These are phyloP conservation scores for Lepeophtheirus salmonis DNA, from an alignment of 1,140 invertebrate genomes.

Conservation along the genomic window DNA sequence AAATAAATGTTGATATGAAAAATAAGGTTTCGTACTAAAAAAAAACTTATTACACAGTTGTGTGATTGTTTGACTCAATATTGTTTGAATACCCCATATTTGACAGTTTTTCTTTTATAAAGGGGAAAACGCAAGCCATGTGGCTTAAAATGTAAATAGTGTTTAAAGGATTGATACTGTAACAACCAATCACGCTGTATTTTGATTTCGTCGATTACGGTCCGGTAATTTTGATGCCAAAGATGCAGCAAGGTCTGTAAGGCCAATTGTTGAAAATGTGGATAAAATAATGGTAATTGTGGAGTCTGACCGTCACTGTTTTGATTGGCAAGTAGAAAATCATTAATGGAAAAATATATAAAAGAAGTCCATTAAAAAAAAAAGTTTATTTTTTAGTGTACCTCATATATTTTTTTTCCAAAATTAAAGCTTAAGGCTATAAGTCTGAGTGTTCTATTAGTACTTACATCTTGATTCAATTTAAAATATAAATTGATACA, in stretches of 20 bases:
- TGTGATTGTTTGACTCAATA: background rate
- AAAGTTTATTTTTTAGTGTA: too few species aligned
- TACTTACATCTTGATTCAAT: too few species aligned
- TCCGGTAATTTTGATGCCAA: background rate
- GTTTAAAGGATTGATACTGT: background rate
- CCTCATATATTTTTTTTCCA: too few species aligned
- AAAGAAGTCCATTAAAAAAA: too few species aligned
- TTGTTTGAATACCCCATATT: background rate
- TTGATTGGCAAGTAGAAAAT: background rate
- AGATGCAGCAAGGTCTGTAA: background rate
- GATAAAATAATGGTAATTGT: background rate
- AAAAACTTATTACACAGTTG: background rate
- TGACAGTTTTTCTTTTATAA: background rate
- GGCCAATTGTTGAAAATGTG: background rate
- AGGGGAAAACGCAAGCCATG: background rate
- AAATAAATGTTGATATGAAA: background rate
- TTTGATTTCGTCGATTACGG: background rate
- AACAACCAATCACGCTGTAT: background rate
- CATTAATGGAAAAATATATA: too few species aligned
- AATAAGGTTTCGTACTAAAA: background rate
- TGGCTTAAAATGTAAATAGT: background rate
- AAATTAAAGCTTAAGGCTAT: too few species aligned
- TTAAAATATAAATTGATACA: too few species aligned
- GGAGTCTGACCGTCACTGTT: background rate
- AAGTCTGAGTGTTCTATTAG: too few species aligned